Conservation (phyloP, 2,797 vertebrate genomes). For the Neosalanx taihuensis region DNA sequence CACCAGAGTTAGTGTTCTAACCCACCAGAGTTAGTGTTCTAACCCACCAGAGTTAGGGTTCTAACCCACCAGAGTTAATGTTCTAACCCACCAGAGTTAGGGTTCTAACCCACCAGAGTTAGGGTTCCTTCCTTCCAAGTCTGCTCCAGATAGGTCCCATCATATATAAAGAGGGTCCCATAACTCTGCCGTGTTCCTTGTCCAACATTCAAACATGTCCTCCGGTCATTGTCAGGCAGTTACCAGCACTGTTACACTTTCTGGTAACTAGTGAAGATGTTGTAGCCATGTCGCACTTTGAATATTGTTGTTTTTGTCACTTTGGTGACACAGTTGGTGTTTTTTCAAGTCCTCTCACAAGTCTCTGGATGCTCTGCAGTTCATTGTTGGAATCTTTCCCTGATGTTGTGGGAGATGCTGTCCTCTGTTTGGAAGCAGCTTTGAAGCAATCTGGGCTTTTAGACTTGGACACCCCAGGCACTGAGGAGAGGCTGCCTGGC, state of each 20-base stretch:
- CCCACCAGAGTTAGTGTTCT: background rate
- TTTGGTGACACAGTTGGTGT: constrained; percentile 73
- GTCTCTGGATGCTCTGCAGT: constrained; percentile 78
- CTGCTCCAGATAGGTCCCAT: constrained; percentile 24
- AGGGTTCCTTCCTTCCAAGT: background rate
- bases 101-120: background rate
- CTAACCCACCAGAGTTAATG: background rate
- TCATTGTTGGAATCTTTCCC: constrained; percentile 77
- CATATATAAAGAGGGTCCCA: too few species aligned
- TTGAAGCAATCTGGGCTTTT: constrained; percentile 58
- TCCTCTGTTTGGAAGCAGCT: constrained; percentile 73
- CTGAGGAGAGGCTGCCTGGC: constrained; percentile 58
- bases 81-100: background rate
- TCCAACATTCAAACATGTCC: background rate
- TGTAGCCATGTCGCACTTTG: too few species aligned
- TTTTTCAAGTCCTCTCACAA: constrained; percentile 80
- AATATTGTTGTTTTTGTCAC: constrained; percentile 46
- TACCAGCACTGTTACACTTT: constrained; percentile 33
- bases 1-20: background rate
- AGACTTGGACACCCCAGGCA: constrained; percentile 70
- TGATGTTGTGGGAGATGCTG: constrained; percentile 71
- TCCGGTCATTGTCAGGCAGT: constrained; percentile 12
- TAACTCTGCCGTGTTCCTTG: too few species aligned
- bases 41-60: background rate
- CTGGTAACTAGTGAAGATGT: background rate